These are phyloP conservation scores for Cyphomyrus plagiostoma DNA, from an alignment of 2,113 vertebrate genomes.

Conservation along the genomic window DNA sequence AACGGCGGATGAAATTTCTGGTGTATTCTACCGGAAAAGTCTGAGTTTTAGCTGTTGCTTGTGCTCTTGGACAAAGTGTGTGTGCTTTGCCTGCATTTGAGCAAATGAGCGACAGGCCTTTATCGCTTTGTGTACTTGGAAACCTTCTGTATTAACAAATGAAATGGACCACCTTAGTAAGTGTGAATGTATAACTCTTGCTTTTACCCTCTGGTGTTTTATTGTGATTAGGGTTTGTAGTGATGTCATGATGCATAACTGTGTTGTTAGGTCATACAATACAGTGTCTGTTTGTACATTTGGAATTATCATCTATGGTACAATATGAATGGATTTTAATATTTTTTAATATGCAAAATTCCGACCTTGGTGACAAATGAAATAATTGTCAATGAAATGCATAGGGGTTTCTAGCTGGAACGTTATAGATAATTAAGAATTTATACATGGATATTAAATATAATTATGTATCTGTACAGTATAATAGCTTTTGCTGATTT, in stretches of 20 bases:
- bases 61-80: neutral
- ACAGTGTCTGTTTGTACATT: neutral
- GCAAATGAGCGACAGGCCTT: neutral
- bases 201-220: neutral
- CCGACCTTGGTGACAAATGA: neutral
- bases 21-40: neutral
- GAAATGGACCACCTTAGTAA: neutral
- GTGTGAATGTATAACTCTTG: neutral
- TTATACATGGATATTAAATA: neutral
- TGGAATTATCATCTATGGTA: neutral
- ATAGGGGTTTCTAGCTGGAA: neutral
- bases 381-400: neutral
- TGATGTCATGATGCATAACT: neutral
- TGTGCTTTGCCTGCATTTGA: neutral
- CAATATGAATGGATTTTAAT: neutral
- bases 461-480: neutral
- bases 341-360: neutral
- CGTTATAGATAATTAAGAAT: neutral
- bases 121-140: neutral
- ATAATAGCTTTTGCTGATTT: neutral
- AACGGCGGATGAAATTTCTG: neutral
- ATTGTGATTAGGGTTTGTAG: neutral
- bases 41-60: neutral
- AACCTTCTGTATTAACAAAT: neutral
- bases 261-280: neutral